Evolutionary conservation across 2,797 vertebrate genomes (phyloP), one percentile per base, ranked within the genome.

Genomic region (Podargus strigoides): DNA sequence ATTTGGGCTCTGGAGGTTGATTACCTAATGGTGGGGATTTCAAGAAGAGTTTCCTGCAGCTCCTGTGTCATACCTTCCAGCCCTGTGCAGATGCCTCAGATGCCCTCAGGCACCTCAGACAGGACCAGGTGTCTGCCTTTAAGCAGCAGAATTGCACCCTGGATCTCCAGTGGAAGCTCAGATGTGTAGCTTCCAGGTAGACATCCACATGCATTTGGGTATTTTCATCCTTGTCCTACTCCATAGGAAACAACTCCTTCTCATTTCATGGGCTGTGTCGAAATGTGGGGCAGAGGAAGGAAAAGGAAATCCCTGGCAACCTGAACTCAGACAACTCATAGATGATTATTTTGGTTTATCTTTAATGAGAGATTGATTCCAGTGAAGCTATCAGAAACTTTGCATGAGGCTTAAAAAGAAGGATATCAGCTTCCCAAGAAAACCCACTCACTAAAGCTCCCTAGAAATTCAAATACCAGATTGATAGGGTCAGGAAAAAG

Each of bases 401-500:
- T 44, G 10, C 3, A 2, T 24, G 44, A 89, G 53, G 7, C 13
- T 78, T 91, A 75, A 69, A 85, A 75, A 53, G 46, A 82, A 87
- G 17, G 28, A 81, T 86, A 93, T 94, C 89, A 81, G 24, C 80
- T 93, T 93, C 87, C 59, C 0, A 0, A 91, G 82, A 93, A 96
- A 94, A 94, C 87, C 10, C 27, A 82, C 83, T 56, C 76, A 36
- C 52, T 78, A 49, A 77, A 89, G 27, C 84, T 90, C 78, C 81
- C 81, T 64, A 70, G 60, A 93, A 96, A 96, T 60, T 88, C 74
- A 89, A 95, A 93, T 66, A 73, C 87, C 94, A 96, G 94, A 95
- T 96, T 95, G 94, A 95, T 94, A 95, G 93, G 94, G 91, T 94
- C 89, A 85, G 79, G 50, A 59, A 93, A 89, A 96, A 96, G 81